These are phyloP conservation scores for Macrobrachium nipponense DNA, from an alignment of 1,140 invertebrate species.

Conservation along the genomic window DNA sequence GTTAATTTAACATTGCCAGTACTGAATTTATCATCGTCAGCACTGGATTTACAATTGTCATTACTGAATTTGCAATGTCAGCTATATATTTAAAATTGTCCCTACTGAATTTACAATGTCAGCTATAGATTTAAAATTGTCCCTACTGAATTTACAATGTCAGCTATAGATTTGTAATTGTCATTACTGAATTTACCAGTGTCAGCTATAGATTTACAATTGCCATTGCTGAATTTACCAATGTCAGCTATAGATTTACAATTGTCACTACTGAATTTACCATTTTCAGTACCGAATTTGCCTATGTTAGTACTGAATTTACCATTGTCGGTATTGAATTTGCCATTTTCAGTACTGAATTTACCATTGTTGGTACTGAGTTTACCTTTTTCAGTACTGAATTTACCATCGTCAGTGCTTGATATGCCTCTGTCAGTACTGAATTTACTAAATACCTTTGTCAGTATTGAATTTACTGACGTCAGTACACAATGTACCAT, in stretches of 20 bases:
- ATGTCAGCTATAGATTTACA: background rate
- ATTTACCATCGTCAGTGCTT: background rate
- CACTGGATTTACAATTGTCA: too few species aligned
- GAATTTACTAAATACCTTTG: background rate
- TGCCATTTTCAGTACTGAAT: background rate
- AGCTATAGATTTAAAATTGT: too few species aligned
- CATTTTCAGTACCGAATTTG: background rate
- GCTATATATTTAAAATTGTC: too few species aligned
- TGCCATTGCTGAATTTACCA: too few species aligned
- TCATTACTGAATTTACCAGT: too few species aligned
- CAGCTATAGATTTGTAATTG: too few species aligned
- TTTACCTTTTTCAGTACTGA: background rate
- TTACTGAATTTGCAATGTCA: too few species aligned
- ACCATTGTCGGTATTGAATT: background rate
- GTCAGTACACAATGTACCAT: background rate
- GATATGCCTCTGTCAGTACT: background rate
- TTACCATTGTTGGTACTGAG: background rate
- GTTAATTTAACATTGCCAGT: too few species aligned
- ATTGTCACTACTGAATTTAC: background rate
- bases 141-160: too few species aligned
- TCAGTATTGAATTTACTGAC: background rate
- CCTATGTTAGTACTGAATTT: background rate
- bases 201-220: too few species aligned
- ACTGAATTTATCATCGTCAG: too few species aligned
- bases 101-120: too few species aligned